A percentile compares a stretch with the other conserved stretches of the same genome.
Conservation (phyloP, 2,797 vertebrate species). For the Cynodonichthys magdalenae region DNA sequence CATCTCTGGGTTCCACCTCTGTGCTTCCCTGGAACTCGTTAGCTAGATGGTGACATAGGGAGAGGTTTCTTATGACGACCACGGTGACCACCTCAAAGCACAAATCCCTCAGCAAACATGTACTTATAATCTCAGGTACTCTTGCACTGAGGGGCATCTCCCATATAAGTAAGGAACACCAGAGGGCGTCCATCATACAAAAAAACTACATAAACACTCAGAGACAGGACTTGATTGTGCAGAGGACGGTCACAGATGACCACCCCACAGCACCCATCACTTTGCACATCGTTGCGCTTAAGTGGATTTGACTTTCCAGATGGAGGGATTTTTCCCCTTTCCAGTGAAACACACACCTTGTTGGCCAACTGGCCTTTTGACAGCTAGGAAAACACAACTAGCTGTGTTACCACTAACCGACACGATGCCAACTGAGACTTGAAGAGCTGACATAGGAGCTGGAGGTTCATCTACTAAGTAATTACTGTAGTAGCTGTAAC, state of each 20-base stretch:
- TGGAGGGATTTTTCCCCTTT: slow-evolving; percentile 56
- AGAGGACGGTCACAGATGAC: slow-evolving; percentile 53
- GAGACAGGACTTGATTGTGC: slow-evolving; percentile 52
- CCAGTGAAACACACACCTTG: slow-evolving; percentile 55
- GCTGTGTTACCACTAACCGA: slow-evolving; percentile 28
- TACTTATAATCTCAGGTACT: slow-evolving; percentile 9
- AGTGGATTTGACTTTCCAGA: slow-evolving; percentile 13
- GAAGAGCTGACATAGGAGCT: slow-evolving; percentile 17
- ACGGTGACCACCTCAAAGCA: slow-evolving; percentile 47
- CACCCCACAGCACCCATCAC: slow-evolving; percentile 56
- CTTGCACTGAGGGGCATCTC: slow-evolving; percentile 26
- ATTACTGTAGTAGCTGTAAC: neutral
- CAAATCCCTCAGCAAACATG: slow-evolving; percentile 45
- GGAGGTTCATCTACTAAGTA: neutral
- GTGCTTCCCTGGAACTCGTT: slow-evolving; percentile 52
- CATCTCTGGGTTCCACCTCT: neutral
- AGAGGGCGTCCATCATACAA: slow-evolving; percentile 37
- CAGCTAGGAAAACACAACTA: slow-evolving; percentile 77
- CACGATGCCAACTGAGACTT: slow-evolving; percentile 18
- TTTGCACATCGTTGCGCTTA: slow-evolving; percentile 33
- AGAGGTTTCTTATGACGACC: slow-evolving; percentile 33
- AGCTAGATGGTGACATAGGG: slow-evolving; percentile 51
- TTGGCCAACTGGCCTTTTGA: slow-evolving; percentile 61
- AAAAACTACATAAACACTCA: slow-evolving; percentile 52
- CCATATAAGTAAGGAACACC: slow-evolving; percentile 36